Evolutionary conservation across 2,113 vertebrate genomes (phyloP), one percentile per base, ranked within the genome.

Genomic region (Carassius carassius): DNA sequence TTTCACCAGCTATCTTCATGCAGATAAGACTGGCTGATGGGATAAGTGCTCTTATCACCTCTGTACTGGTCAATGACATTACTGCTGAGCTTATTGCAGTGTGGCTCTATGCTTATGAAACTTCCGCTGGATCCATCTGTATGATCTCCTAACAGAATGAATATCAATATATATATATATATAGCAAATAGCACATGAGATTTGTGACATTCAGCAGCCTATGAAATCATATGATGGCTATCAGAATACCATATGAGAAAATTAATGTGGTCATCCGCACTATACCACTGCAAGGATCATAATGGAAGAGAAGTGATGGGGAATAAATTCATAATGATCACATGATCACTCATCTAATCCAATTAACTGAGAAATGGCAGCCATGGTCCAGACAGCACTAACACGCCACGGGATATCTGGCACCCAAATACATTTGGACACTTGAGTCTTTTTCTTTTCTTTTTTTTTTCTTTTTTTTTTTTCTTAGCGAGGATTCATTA

Each of bases 21-120:
- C 60, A 54, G 78, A 86, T 81, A 81, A 85, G 69, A 14, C 37
- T 23, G 19, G 51, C 41, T 67, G 19, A 16, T 62, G 9, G 11
- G 54, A 35, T 29, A 8, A 60, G 62, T 77, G 83, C 21, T 37
- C 17, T 60, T 60, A 70, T 70, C 77, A 25, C 75, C 19, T 85
- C 8, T 49, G 17, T 29, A 54, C n/a, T 58, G 29, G 54, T 37
- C 56, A 76, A 56, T 32, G 37, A 54, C 49, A 56, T 76, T 65
- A 51, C 4, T 29, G 29, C 16, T n/a, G 7, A 73, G 35, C 47
- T 60, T 70, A 49, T 85, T 67, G 19, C 35, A 56, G 17, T 44
- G n/a, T 37, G 51, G 3, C 44, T n/a, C 25, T 25, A 13, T 78
- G 51, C 35, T 44, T 73, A 56, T 85, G 62, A 78, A 72, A 16